Evolutionary conservation across 1,140 invertebrate genomes (phyloP).

Genomic region (Drosophila bocki): DNA sequence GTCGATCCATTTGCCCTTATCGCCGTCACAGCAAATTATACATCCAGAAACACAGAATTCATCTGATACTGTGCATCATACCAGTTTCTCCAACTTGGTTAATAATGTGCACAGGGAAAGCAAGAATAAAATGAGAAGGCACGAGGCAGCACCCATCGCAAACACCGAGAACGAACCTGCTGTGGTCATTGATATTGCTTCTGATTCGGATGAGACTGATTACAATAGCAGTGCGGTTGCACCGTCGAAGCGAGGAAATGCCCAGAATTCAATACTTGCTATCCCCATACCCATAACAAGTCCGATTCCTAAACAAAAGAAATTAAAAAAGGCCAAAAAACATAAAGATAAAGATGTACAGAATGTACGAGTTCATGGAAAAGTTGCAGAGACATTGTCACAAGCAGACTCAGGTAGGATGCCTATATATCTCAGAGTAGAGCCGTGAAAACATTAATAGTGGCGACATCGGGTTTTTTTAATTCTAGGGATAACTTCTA

Average conservation of each 20-base stretch:
- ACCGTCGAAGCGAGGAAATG: slow-evolving; percentile 5
- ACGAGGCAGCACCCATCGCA: slow-evolving; percentile 1
- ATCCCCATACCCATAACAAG: slow-evolving; percentile 19
- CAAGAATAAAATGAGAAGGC: slow-evolving; percentile 7
- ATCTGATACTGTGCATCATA: slow-evolving; percentile 29
- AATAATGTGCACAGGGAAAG: slow-evolving; percentile 43
- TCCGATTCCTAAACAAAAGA: slow-evolving; percentile 43
- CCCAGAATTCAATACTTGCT: slow-evolving; percentile 5
- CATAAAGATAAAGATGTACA: slow-evolving; percentile 43
- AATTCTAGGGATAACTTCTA: not conserved
- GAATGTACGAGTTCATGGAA: slow-evolving; percentile 11
- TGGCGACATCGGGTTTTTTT: not conserved
- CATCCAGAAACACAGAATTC: slow-evolving; percentile 20
- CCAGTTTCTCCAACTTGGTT: slow-evolving; percentile 63
- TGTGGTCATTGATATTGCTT: slow-evolving; percentile 76
- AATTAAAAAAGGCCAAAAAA: slow-evolving; percentile 72
- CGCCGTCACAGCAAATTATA: slow-evolving; percentile 56
- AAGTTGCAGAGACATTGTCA: slow-evolving; percentile 17
- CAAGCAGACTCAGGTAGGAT: slow-evolving; percentile 56
- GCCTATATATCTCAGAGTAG: not conserved
- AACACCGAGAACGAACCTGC: slow-evolving; percentile 69
- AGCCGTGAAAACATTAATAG: not conserved
- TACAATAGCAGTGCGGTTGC: slow-evolving; percentile 9
- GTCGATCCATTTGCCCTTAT: slow-evolving; percentile 23
- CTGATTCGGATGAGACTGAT: slow-evolving; percentile 75